phyloP scores from a whole-genome alignment of 30 jellyfish, hydroid and myxozoan species.

The Pelagia noctiluca region DNA sequence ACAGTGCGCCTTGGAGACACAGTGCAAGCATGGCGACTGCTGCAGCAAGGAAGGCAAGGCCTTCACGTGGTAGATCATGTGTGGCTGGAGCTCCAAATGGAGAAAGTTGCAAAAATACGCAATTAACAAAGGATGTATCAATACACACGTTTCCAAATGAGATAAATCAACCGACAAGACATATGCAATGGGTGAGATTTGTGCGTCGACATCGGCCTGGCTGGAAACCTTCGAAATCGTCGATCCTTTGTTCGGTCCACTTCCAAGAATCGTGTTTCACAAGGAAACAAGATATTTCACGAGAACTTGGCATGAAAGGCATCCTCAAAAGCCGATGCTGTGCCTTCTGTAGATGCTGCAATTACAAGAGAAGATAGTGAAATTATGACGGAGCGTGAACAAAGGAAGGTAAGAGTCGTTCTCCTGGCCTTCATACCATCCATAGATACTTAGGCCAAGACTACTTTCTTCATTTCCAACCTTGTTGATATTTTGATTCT shows the following conservation, averaged over 20 bases:
- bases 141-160: conserved; percentile 12
- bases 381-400: conserved; percentile 29
- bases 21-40: conserved; percentile 18
- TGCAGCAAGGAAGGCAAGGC: not conserved
- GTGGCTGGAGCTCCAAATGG: conserved; percentile 40
- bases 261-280: conserved; percentile 42
- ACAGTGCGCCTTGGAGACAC: conserved; percentile 6
- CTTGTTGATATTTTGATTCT: no score
- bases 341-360: conserved; percentile 58
- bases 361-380: not conserved
- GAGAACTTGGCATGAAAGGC: conserved; percentile 42
- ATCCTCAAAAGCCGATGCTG: conserved; percentile 39
- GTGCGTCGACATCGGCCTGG: conserved; percentile 29
- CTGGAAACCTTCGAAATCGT: conserved; percentile 6
- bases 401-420: conserved; percentile 28
- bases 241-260: conserved; percentile 28
- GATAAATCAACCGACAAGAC: not conserved
- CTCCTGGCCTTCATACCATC: no score
- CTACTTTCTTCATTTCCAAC: no score
- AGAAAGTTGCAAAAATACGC: conserved; percentile 31
- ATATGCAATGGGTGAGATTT: conserved; percentile 21
- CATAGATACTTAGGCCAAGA: no score
- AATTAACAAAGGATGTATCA: conserved; percentile 6
- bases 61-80: conserved; percentile 35
- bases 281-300: conserved; percentile 25